Conservation (phyloP, 1,140 invertebrate genomes). For the Tyrophagus putrescentiae region DNA sequence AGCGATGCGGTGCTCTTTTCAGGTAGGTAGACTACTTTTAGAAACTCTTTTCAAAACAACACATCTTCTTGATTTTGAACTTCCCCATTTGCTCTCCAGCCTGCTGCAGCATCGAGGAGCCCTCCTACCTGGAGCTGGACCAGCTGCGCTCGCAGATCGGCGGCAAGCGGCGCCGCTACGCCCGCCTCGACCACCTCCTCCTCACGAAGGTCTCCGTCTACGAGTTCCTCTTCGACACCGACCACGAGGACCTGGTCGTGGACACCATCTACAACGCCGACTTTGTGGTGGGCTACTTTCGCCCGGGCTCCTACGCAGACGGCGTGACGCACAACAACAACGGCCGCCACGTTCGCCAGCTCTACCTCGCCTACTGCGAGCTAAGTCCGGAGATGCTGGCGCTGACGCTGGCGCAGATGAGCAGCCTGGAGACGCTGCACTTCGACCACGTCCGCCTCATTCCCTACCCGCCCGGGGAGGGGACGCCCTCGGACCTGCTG, state of each 20-base stretch:
- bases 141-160: neutral
- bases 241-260: neutral
- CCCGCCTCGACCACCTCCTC: neutral
- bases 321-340: neutral
- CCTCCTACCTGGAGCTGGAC: slow-evolving; percentile 1
- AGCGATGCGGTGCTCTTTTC: too few relatives aligned
- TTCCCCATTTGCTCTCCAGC: too few relatives aligned
- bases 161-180: neutral
- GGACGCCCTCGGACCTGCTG: neutral
- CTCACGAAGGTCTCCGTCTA: neutral
- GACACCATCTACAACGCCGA: neutral
- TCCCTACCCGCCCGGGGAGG: neutral
- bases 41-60: neutral
- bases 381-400: neutral
- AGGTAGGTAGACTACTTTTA: neutral
- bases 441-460: neutral
- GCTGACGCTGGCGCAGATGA: neutral
- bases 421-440: neutral
- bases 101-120: slow-evolving; percentile 1
- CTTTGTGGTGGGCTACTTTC: neutral
- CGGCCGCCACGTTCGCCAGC: neutral
- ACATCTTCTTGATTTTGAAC: too few relatives aligned
- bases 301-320: neutral
- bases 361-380: neutral
- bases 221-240: neutral